Base-by-base conservation (phyloP, 2,888 invertebrate genomes). In the Heliconius cydno region DNA sequence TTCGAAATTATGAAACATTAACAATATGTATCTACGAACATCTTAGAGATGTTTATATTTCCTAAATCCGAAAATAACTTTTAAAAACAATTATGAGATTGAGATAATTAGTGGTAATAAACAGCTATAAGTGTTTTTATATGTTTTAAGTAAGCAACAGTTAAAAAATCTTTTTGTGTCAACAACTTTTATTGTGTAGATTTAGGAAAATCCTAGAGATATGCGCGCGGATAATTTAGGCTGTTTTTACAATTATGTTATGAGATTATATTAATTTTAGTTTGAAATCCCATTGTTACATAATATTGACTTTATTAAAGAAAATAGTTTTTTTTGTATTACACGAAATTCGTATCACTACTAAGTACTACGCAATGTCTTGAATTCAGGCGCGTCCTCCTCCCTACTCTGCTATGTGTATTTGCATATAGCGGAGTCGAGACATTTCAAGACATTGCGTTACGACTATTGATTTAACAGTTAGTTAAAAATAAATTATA, bases 161-260 rank as follows among this genome's bases (percentile, higher is more conserved):
- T 22, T 25, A 41, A 41, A 38, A 68, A 70, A 70, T 70, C 41
- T 70, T 70, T 41, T 46, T 41, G 41, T 25, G 22, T 46, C 41
- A 15, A 70, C 70, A 70, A 25, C 25, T 41, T 68, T 70, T 70
- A 70, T n/a, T 41, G 25, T 41, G 70, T n/a, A 15, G 41, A 70
- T 41, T 41, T 41, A 25, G 22, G 7, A 25, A 68, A 41, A 68
- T 41, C 68, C 68, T 65, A n/a, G 68, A 68, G 38, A 68, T 68
- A 41, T 13, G 13, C 12, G 13, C n/a, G 13, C n/a, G 25, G 12
- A 12, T 68, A 25, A 5, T 25, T 70, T 25, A 41, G 25, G 3
- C 25, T 41, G 25, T 15, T 41, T 70, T 70, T 70, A 70, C 41
- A 25, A 70, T 25, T 46, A n/a, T 68, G 15, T 46, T 41, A 6